Base-by-base conservation (phyloP, 1,140 invertebrate genomes). In the Phymastichus coffea region DNA sequence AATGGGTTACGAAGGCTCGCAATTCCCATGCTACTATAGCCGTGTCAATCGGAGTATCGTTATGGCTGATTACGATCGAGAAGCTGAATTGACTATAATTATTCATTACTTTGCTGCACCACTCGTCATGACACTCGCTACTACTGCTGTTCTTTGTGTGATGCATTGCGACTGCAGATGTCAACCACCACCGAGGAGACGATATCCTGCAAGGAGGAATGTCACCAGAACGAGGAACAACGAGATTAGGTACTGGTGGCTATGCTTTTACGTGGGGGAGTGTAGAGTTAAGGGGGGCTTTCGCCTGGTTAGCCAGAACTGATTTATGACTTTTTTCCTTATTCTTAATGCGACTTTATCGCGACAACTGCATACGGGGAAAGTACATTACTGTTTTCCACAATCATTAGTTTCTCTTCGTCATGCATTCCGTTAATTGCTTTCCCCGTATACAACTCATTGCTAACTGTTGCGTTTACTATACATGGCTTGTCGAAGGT, bases 11-110 rank as follows among this genome's bases (percentile, higher is more conserved):
- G 86, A 89, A 64, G 90, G 90, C 54, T 86, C 87, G 20, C 84
- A 84, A 67, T 93, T 91, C 73, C 89, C 89, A 14, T 94, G 92
- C 72, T 89, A 87, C 78, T 94, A 92, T 83, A 93, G 91, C 58
- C 81, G 87, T 15, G 85, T 90, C 66, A 92, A 94, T 72, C 85
- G 85, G 28, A 88, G 87, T 49, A 87, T 94, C 64, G 91, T 91
- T 41, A 82, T 94, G 63, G 88, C 89, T 19, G 83, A 86, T 68
- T 93, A 92, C 82, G 88, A 90, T 71, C 83, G 87, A 63, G 87
- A 89, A 57, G 86, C 89, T 70, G 90, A 92, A 70, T 84, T 90
- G 56, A 85, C 86, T 43, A 86, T 87, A 57, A 91, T 92, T 58
- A 88, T 91, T 52, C 84, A 92, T 73, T 92, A 87, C 71, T 87